These are phyloP conservation scores for Crocuta crocuta DNA, from an alignment of 2,113 vertebrate genomes.

Conservation along the genomic window DNA sequence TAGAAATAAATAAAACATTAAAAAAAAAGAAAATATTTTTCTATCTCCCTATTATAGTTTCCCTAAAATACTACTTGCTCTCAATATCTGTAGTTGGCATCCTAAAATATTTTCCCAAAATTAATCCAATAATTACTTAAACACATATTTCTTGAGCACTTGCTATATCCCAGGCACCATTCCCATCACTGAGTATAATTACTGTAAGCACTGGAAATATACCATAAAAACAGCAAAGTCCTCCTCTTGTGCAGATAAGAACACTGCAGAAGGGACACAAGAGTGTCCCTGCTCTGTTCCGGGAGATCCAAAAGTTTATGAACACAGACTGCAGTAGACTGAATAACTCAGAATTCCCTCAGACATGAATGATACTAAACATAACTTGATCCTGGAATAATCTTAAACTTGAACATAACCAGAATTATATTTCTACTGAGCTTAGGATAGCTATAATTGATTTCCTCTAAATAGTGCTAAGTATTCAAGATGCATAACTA, in stretches of 20 bases:
- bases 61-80: background rate
- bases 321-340: accelerated
- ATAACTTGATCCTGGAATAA: background rate
- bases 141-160: background rate
- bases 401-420: background rate
- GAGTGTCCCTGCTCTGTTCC: background rate
- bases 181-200: background rate
- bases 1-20: background rate
- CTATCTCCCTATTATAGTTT: background rate
- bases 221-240: background rate
- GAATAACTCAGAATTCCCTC: background rate
- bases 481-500: background rate
- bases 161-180: background rate
- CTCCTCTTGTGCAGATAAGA: background rate
- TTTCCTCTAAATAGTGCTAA: constrained; percentile 7
- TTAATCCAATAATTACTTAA: background rate
- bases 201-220: background rate
- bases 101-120: background rate
- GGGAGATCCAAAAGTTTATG: background rate
- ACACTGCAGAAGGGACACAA: no score
- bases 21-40: constrained; percentile 24
- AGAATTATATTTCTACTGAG: background rate
- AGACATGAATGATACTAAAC: background rate
- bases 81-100: background rate
- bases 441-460: background rate